Base-by-base conservation (phyloP, 2,888 invertebrate species). In the Blera fallax region DNA sequence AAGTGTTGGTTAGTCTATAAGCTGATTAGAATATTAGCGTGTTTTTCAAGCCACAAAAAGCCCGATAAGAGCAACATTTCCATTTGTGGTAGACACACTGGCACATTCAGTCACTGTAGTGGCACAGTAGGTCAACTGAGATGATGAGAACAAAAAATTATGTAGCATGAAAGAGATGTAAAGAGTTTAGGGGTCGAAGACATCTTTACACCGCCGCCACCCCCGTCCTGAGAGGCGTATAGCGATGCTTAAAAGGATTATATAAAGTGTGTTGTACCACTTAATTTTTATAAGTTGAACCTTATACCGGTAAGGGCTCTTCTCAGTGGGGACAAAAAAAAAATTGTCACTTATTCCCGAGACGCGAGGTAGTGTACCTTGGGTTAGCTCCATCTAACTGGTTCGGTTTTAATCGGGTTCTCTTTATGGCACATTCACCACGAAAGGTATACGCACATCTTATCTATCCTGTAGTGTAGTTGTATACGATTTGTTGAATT, bases 41-140 rank as follows among this genome's bases (percentile, higher is more conserved):
- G 24, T 27, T 58, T 65, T 70, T 52, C 43, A 48, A 72, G 32
- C 11, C 29, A 56, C 56, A n/a, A 27, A 64, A 37, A 50, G 32
- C 60, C 50, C 64, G 74, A 79, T 84, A 74, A 73, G 62, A 52
- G 83, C 34, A 62, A 40, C 29, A 48, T 67, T 69, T 64, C 34
- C 34, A 58, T 64, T 45, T 18, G 52, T 18, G 70, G 69, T 80
- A 80, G 79, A 80, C 74, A 84, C 58, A 70, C 74, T 84, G 80
- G 74, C 80, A 58, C 43, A 64, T 62, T 79, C 34, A 62, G 24
- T 79, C 62, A 29, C 62, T 62, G 50, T 62, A 70, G 80, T 80
- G 64, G 80, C 69, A 80, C 84, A 84, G 80, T 84, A 84, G 84
- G 84, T 84, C 84, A 84, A 84, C 74, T 80, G 84, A 80, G 70